Base-by-base conservation (phyloP, 2,113 vertebrate genomes). In the Chauna torquata region DNA sequence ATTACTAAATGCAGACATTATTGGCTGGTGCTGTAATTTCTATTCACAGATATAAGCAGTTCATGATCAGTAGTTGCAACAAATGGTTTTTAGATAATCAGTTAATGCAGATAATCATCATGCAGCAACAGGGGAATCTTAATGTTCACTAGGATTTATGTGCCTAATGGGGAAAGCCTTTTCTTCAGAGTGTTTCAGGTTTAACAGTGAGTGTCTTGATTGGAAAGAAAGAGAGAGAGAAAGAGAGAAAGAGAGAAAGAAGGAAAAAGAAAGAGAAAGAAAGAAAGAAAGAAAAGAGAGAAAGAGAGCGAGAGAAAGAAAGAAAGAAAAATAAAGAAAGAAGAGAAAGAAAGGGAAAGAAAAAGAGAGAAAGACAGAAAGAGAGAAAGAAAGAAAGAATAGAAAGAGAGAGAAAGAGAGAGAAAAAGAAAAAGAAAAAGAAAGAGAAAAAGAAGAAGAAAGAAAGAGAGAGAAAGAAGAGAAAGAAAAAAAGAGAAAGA, bases 81-180 rank as follows among this genome's bases (percentile, higher is more conserved):
- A 94, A 95, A 85, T 49, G 30, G 11, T 57, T 95, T 90, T 80
- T 28, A 74, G 69, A 38, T 44, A 79, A 59, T 62, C 1, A 3
- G 6, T 91, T 82, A 81, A 64, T 30, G 38, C 38, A 65, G 62
- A 65, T 30, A 65, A 30, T 36, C 17, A 76, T 40, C 75, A 61
- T 1, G 3, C 49, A 87, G 52, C 40, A 92, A 71, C 25, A 18
- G 22, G 28, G 61, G 47, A 94, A 72, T 85, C 57, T 50, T 86
- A 58, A 75, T 13, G 22, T 77, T 94, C 78, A 82, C 34, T 54
- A 90, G 58, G 34, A 97, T 93, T 94, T 92, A 91, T 82, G 57
- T 50, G 58, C 24, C 54, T 78, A 54, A 84, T 16, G 24, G 49
- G 65, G 40, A 92, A 94, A 84, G 42, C 30, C 49, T 87, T 95